Base-by-base conservation (phyloP, 2,888 invertebrate genomes). In the Plagodis dolabraria region DNA sequence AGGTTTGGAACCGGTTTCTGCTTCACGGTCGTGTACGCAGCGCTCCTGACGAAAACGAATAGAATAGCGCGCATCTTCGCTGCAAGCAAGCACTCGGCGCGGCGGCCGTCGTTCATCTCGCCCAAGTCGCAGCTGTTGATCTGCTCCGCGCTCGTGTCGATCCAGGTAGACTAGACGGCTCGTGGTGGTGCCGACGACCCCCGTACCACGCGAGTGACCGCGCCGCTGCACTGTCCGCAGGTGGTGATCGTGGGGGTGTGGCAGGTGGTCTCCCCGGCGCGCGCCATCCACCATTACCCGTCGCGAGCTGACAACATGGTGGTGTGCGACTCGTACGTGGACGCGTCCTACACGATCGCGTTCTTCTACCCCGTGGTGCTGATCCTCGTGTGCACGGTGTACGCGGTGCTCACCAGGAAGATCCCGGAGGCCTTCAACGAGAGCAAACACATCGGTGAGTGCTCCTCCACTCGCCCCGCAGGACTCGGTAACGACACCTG, bases 341-440 rank as follows among this genome's bases (percentile, higher is more conserved):
- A 97, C 84, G 97, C 97, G n/a, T 97, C 97, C 62, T 98, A 98
- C 81, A 97, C 98, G 93, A 96, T 98, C 73, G 97, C 97, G 33
- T 98, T 98, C 88, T 96, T 96, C 70, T 98, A 98, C 91, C 98
- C 98, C n/a, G 97, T 98, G 72, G 90, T 97, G 67, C 93, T 98
- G 59, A 97, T 98, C 74, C 93, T 98, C 40, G 94, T 97, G 67
- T 99, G 99, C 87, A 99, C 99, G 0, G 95, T 99, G 38, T 99
- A 99, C 84, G 99, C 99, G 9, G 96, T 98, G 8, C 95, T 98
- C 64, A 98, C 98, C 0, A 94, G 99, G 63, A 99, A 99, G 93
- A 97, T 99, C 60, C 99, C 99, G 0, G 99, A 99, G 88, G 98
- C 98, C 56, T 99, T 99, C 92, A 99, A 99, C 89, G 99, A 98